Conservation (phyloP, 2,113 vertebrate genomes). For the Gracilinanus agilis region DNA sequence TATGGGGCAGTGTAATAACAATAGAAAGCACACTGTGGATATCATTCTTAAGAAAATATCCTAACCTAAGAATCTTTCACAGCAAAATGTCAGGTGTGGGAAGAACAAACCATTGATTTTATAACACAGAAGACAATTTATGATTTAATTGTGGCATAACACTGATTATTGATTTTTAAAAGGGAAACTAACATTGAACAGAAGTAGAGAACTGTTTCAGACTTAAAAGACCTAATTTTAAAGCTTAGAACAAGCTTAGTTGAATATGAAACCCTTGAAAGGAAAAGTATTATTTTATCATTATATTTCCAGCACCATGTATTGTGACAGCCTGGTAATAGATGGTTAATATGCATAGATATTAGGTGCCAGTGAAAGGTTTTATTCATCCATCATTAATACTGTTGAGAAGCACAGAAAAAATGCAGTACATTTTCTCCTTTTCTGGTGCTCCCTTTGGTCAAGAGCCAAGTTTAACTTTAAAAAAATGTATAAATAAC, state of each 20-base stretch:
- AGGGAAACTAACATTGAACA: background rate
- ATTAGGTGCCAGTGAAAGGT: background rate
- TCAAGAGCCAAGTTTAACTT: background rate
- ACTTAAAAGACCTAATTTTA: background rate
- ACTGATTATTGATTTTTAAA: background rate
- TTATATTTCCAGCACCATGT: background rate
- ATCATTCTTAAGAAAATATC: background rate
- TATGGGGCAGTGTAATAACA: slow-evolving; percentile 27
- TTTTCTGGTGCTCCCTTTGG: background rate
- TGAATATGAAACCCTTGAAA: background rate
- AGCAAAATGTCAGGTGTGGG: background rate
- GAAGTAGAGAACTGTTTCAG: background rate
- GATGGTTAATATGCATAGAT: background rate
- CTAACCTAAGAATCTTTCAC: background rate
- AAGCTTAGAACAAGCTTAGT: background rate
- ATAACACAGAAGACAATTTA: background rate
- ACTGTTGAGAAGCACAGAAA: background rate
- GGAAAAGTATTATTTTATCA: background rate
- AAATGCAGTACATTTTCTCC: background rate
- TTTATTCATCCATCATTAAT: background rate
- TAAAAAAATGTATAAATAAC: background rate
- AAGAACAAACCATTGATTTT: background rate
- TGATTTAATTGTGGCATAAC: background rate
- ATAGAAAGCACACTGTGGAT: background rate
- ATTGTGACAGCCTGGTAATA: background rate